phyloP scores from a whole-genome alignment of 2,113 vertebrate genomes.

The Corydoras sp. region DNA sequence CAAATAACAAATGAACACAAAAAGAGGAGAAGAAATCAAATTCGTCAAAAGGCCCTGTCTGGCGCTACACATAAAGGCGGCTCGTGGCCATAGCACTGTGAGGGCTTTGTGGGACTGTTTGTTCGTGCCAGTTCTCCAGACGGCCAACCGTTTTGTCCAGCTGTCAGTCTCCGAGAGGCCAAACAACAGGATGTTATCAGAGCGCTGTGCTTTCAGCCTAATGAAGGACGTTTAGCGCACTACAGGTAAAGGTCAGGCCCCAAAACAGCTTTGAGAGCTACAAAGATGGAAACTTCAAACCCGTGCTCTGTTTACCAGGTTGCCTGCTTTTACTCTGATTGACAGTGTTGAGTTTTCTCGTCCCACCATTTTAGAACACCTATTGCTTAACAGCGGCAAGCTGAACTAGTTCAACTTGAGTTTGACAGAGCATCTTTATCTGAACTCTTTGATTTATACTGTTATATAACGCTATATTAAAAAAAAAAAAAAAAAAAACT shows the following conservation, averaged over 20 bases:
- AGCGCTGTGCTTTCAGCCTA: constrained; percentile 24
- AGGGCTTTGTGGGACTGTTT: constrained; percentile 27
- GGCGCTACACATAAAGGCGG: constrained; percentile 12
- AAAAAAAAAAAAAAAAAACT: too few relatives aligned
- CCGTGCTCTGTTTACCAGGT: constrained; percentile 7
- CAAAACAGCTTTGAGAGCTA: constrained; percentile 25
- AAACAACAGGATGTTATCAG: constrained; percentile 37
- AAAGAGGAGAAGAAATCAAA: constrained; percentile 23
- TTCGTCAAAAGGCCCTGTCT: constrained; percentile 31
- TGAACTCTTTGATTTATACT: too few relatives aligned
- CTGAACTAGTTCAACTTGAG: too few relatives aligned
- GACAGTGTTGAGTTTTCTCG: constrained; percentile 12
- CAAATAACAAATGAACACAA: constrained; percentile 35
- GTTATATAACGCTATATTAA: too few relatives aligned
- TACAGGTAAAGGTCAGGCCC: constrained; percentile 44
- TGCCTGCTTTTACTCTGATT: constrained; percentile 22
- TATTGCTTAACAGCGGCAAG: too few relatives aligned
- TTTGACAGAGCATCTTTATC: too few relatives aligned
- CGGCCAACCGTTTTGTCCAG: constrained; percentile 41
- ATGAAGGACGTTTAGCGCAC: constrained; percentile 35
- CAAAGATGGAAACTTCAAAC: constrained; percentile 16
- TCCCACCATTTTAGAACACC: background rate
- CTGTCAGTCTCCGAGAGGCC: constrained; percentile 37
- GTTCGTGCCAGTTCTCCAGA: constrained; percentile 37
- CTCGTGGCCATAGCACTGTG: constrained; percentile 12